Conservation (phyloP, 2,113 vertebrate species). For the Oryzias celebensis region DNA sequence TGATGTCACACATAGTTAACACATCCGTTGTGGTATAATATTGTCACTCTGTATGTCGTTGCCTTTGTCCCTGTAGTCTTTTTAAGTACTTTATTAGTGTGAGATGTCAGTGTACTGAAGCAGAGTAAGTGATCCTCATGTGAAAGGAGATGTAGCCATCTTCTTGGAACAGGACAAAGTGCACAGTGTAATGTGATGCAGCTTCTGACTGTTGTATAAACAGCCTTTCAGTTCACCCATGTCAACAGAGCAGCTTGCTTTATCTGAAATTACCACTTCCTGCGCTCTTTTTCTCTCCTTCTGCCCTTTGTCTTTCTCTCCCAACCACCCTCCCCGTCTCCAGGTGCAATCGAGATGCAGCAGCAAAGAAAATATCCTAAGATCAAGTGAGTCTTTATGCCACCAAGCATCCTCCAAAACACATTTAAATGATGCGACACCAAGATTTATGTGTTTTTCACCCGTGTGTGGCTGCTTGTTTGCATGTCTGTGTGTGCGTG, state of each 20-base stretch:
- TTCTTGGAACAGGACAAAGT: constrained; percentile 63
- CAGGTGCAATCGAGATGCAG: constrained; percentile 99
- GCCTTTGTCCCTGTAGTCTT: constrained; percentile 62
- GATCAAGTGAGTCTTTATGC: constrained; percentile 91
- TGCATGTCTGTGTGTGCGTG: constrained; percentile 22
- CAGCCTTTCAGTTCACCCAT: constrained; percentile 60
- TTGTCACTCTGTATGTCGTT: constrained; percentile 64
- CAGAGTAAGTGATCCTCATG: constrained; percentile 35
- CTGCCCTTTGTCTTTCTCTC: constrained; percentile 59
- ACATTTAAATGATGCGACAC: constrained; percentile 24
- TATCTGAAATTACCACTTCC: constrained; percentile 62
- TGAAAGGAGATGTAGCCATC: constrained; percentile 60
- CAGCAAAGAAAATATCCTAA: constrained; percentile 99
- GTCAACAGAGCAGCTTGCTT: constrained; percentile 49
- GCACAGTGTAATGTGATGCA: constrained; percentile 62
- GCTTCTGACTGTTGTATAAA: constrained; percentile 58
- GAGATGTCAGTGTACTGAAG: constrained; percentile 35
- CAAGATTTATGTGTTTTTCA: constrained; percentile 21
- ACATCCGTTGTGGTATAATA: constrained; percentile 54
- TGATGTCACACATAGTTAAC: constrained; percentile 57
- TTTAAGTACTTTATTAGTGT: constrained; percentile 40
- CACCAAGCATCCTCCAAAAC: constrained; percentile 11
- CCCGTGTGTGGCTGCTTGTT: constrained; percentile 19
- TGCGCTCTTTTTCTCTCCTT: constrained; percentile 66
- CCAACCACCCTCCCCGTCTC: constrained; percentile 69